phyloP scores from a whole-genome alignment of 2,797 vertebrate species.

The Merluccius polli region DNA sequence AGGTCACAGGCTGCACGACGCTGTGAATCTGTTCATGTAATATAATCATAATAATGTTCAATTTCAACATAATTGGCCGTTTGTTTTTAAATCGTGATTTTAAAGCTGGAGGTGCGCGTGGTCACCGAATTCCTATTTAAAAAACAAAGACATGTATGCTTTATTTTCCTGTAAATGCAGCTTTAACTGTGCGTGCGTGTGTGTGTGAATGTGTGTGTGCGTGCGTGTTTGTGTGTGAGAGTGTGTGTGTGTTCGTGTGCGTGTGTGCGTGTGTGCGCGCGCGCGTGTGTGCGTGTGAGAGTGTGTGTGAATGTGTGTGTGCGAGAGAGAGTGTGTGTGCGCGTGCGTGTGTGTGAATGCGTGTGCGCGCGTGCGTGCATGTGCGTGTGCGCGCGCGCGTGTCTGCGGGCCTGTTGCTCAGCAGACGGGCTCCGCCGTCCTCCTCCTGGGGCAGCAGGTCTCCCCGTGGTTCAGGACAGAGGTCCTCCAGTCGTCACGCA shows the following conservation, averaged over 20 bases:
- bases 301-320: constrained; percentile 13
- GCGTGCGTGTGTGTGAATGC: no score
- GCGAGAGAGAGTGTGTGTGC: background rate
- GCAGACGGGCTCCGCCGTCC: no score
- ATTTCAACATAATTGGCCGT: background rate
- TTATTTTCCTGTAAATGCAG: background rate
- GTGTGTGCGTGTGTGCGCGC: no score
- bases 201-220: constrained; percentile 4
- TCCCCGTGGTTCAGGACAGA: constrained; percentile 65
- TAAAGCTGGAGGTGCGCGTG: no score
- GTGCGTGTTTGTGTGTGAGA: no score
- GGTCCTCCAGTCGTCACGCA: constrained; percentile 66
- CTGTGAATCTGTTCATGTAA: background rate
- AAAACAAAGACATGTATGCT: no score
- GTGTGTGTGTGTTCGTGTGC: no score
- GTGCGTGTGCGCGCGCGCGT: constrained; percentile 5
- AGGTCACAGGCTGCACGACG: background rate
- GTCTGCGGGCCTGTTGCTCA: constrained; percentile 43
- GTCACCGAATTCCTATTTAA: no score
- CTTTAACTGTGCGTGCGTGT: background rate
- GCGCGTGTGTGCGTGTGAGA: constrained; percentile 3
- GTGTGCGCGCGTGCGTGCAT: background rate
- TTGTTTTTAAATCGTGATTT: background rate
- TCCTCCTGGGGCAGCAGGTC: no score
- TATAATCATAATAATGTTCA: background rate